Evolutionary conservation across 1,140 invertebrate species (phyloP).

Genomic region (Dryas iulia): DNA sequence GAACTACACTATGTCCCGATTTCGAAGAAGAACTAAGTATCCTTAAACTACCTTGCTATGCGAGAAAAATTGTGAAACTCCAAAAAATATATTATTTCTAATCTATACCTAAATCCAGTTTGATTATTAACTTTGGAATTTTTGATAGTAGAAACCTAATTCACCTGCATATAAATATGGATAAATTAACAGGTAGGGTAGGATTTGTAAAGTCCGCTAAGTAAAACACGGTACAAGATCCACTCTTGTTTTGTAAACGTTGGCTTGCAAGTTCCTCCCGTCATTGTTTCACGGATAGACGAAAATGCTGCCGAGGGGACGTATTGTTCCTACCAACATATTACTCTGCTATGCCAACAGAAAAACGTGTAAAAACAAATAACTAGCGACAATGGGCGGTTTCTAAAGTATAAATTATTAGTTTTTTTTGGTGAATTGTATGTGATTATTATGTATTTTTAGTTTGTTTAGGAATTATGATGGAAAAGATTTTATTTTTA

Average conservation of each 20-base stretch:
- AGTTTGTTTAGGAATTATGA: too few species aligned
- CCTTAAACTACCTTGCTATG: too few species aligned
- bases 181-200: conserved; percentile 10
- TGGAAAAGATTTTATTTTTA: too few species aligned
- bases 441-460: background rate
- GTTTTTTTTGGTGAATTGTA: too few species aligned
- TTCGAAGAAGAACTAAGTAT: too few species aligned
- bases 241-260: conserved; percentile 29
- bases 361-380: conserved; percentile 22
- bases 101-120: too few species aligned
- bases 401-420: background rate
- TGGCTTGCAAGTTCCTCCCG: conserved; percentile 18
- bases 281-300: conserved; percentile 26
- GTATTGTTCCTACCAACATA: conserved; percentile 26
- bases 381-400: background rate
- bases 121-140: too few species aligned
- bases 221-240: conserved; percentile 20
- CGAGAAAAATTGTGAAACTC: too few species aligned
- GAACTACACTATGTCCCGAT: too few species aligned
- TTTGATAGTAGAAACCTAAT: too few species aligned
- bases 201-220: conserved; percentile 21
- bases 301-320: conserved; percentile 25
- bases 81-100: too few species aligned
- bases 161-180: background rate
- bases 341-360: conserved; percentile 15